Base-by-base conservation (phyloP, 1,140 invertebrate species). In the Drosophila seguyi region DNA sequence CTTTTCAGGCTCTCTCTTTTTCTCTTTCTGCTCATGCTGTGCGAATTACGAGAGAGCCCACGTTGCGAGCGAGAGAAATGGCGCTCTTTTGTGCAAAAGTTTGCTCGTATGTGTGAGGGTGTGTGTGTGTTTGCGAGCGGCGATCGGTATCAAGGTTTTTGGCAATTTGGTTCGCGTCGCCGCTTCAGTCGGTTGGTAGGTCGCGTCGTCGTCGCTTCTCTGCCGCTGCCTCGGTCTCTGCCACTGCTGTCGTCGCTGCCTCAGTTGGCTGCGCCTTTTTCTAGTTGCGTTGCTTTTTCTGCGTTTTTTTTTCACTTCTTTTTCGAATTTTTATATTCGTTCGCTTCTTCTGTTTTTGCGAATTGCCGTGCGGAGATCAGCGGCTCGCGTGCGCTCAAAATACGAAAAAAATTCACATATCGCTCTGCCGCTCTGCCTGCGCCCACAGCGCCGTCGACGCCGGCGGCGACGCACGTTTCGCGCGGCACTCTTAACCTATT, bases 101-200 rank as follows among this genome's bases (percentile, higher is more conserved):
- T 38, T 18, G 52, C 52, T 11, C 8, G 29, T 48, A 18, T 38
- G 16, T 36, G 79, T 8, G 34, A 13, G 18, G 5, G 41, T 38
- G 34, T 48, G 13, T 56, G 25, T 77, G 42, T 78, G 56, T 57
- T 59, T 87, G 79, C 60, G 69, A 58, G 50, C 31, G 44, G 69
- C 82, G 91, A 92, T 92, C 91, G 87, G 91, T 92, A 92, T 92
- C 91, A 92, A 92, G 91, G 91, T 92, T 92, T 92, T 92, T 92
- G 91, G 91, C 91, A 92, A 92, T 92, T 92, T 90, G 90, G 83
- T 90, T 87, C 82, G 90, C 83, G 79, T 72, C 88, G 62, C 75
- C 76, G 75, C 71, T 77, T 90, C 81, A 90, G 82, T 92, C 86
- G 86, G 77, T 91, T 90, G 90, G 85, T 92, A 79, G 90, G 88